Evolutionary conservation across 1,140 invertebrate species (phyloP).

Genomic region (Aphelinus certus): DNA sequence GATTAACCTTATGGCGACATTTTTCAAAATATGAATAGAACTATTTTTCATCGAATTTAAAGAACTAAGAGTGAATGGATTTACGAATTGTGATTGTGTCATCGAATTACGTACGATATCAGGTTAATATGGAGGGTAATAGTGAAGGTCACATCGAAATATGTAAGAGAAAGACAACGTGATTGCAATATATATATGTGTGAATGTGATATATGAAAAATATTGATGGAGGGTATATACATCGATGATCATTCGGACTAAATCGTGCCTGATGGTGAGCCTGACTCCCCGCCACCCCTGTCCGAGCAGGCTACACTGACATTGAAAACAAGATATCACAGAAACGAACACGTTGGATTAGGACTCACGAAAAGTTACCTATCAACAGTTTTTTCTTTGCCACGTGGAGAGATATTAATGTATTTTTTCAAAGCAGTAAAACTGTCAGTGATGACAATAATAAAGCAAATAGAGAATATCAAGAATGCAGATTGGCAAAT

Average conservation of each 20-base stretch:
- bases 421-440: too few relatives aligned
- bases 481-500: too few relatives aligned
- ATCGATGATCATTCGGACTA: conserved; percentile 60
- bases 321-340: conserved; percentile 52
- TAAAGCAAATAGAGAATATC: too few relatives aligned
- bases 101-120: conserved; percentile 19
- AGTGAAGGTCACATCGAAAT: conserved; percentile 38
- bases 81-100: conserved; percentile 7
- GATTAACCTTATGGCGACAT: background rate
- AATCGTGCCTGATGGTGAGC: conserved; percentile 67
- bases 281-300: conserved; percentile 65
- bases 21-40: too few relatives aligned
- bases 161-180: conserved; percentile 32
- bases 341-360: conserved; percentile 12
- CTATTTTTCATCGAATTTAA: too few relatives aligned
- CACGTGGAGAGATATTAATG: too few relatives aligned
- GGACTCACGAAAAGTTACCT: too few relatives aligned
- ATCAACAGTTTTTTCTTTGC: too few relatives aligned
- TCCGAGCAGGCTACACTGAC: conserved; percentile 65
- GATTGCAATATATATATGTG: conserved; percentile 30
- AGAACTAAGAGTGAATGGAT: too few relatives aligned
- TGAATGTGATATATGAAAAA: conserved; percentile 19
- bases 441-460: too few relatives aligned
- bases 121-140: conserved; percentile 31
- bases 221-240: conserved; percentile 49